Base-by-base conservation (phyloP, 1,140 invertebrate species). In the Cepaea nemoralis region DNA sequence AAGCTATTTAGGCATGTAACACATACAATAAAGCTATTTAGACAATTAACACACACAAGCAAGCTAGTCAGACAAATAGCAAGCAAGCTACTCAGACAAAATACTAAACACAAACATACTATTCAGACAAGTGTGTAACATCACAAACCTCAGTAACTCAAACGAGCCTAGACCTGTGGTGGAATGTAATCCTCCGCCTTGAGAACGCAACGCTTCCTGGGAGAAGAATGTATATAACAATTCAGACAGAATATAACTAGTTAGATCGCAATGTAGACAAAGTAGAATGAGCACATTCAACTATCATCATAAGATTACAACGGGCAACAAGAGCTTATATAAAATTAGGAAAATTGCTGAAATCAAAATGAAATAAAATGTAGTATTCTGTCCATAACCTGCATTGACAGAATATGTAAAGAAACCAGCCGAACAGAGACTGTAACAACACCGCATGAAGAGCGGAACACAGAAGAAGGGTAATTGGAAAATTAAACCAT, bases 91-190 rank as follows among this genome's bases (percentile, higher is more conserved):
- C 5, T n/a, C 14, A 14, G n/a, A 5, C 8, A 59, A 59, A 14
- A 45, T 45, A 45, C 19, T 10, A 45, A 10, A 45, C 42, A 45
- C 42, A 45, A 19, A 45, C 42, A 45, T 45, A 45, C 8, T 45
- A 45, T 8, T 10, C 42, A 45, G 42, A 45, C 42, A 45, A 45
- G 19, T 45, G 42, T 8, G 19, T 45, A 45, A 45, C 42, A 45
- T 45, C 8, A 55, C 50, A 55, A 1, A 73, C 70, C 70, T 73
- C 42, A 5, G 24, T 1, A n/a, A 74, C 10, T 74, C 42, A 27
- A 74, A 74, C 2, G 71, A 74, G 14, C 71, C 71, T 16, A 74
- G 42, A 10, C 71, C 71, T 27, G 71, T 74, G 1, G 71, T 5
- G 71, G 71, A 1, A 63, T 63, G 59, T 63, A 63, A 31, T 63